Base-by-base conservation (phyloP, 2,888 invertebrate genomes). In the Doris montereyensis region DNA sequence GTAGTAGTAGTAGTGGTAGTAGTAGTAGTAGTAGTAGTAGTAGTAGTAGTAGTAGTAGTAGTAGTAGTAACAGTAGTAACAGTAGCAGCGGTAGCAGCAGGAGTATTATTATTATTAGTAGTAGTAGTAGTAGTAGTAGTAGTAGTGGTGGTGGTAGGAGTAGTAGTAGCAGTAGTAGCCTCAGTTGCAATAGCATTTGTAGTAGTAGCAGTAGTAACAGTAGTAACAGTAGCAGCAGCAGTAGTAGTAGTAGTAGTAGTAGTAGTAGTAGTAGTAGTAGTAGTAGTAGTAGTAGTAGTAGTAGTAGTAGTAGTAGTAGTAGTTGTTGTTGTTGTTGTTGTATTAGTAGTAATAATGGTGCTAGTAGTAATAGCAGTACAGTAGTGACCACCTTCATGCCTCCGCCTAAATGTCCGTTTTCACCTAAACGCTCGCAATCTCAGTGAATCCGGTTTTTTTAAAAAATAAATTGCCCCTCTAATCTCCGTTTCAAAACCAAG, bases 191-290 rank as follows among this genome's bases (percentile, higher is more conserved):
- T n/a, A n/a, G n/a, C n/a, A n/a, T n/a, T n/a, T n/a, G n/a, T n/a
- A n/a, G n/a, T n/a, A n/a, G n/a, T n/a, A n/a, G n/a, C n/a, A n/a
- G n/a, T n/a, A n/a, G n/a, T n/a, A n/a, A n/a, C n/a, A n/a, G n/a
- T n/a, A n/a, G n/a, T n/a, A n/a, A n/a, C n/a, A n/a, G n/a, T n/a
- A n/a, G n/a, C n/a, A n/a, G n/a, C n/a, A n/a, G n/a, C n/a, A n/a
- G n/a, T n/a, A n/a, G n/a, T n/a, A n/a, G n/a, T n/a, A n/a, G n/a
- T n/a, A n/a, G n/a, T n/a, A n/a, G n/a, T n/a, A n/a, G n/a, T n/a
- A n/a, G n/a, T n/a, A n/a, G n/a, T n/a, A n/a, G n/a, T 76, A 76
- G 76, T 76, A 76, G 76, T 76, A 76, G 76, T 76, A 76, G 76
- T 76, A 76, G 76, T 76, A 76, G 76, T 62, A 76, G 76, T 76